Conservation (phyloP, 2,888 invertebrate genomes). For the Andrena trimmerana region DNA sequence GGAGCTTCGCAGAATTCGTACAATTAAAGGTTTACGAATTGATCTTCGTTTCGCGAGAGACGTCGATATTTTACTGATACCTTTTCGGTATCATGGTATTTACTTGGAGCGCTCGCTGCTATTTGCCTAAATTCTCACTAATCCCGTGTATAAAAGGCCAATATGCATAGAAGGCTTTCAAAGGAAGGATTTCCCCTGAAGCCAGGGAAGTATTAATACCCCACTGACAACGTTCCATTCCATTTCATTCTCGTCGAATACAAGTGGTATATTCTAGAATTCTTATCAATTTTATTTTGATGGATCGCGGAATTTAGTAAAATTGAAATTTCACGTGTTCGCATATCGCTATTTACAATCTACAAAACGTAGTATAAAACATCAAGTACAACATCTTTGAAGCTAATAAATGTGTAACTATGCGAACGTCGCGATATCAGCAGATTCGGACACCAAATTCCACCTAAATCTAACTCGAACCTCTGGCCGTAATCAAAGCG, state of each 20-base stretch:
- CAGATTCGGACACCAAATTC: too few species aligned
- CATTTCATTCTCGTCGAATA: neutral
- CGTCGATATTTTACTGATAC: neutral
- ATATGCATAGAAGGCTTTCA: neutral
- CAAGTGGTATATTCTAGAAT: neutral
- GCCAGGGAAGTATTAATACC: neutral
- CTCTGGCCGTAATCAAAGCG: too few species aligned
- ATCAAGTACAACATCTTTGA: neutral
- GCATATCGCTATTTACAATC: neutral
- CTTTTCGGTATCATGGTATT: neutral
- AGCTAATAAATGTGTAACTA: too few species aligned
- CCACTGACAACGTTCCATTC: neutral
- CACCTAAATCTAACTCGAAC: too few species aligned
- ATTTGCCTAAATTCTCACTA: neutral
- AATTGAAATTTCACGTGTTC: conserved; percentile 16
- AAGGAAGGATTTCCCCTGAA: neutral
- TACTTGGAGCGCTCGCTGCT: neutral
- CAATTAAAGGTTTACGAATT: neutral
- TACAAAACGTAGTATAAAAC: neutral
- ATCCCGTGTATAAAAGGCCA: neutral
- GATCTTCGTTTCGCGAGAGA: neutral
- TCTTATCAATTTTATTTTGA: neutral
- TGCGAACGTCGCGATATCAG: too few species aligned
- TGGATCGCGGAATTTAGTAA: conserved; percentile 9
- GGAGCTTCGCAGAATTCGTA: neutral